These are phyloP conservation scores for Dendroctonus ponderosae DNA, from an alignment of 1,140 invertebrate genomes.

Conservation along the genomic window DNA sequence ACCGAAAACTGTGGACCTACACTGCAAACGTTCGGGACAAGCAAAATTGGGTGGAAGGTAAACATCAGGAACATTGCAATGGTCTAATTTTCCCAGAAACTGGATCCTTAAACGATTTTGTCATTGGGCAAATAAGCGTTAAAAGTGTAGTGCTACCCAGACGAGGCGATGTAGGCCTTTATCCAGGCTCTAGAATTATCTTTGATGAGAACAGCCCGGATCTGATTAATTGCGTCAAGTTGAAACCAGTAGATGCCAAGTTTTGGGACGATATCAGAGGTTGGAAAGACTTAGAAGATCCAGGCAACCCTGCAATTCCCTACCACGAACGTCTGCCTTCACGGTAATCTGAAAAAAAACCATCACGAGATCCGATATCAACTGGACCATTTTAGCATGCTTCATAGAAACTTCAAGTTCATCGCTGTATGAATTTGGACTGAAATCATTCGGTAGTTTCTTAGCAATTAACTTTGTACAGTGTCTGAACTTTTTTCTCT, in stretches of 20 bases:
- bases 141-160: slow-evolving; percentile 1
- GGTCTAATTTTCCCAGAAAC: slow-evolving; percentile 8
- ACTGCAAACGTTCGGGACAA: background rate
- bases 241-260: background rate
- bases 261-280: background rate
- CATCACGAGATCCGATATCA: too few species aligned
- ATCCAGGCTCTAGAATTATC: background rate
- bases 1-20: slow-evolving; percentile 14
- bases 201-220: slow-evolving; percentile 17
- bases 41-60: slow-evolving; percentile 2
- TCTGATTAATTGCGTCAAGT: slow-evolving; percentile 8
- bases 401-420: too few species aligned
- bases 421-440: too few species aligned
- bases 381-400: too few species aligned
- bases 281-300: slow-evolving; percentile 10
- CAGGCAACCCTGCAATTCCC: slow-evolving; percentile 19
- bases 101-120: background rate
- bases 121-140: background rate
- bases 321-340: slow-evolving; percentile 7
- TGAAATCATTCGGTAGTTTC: too few species aligned
- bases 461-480: too few species aligned
- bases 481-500: too few species aligned
- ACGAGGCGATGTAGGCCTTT: background rate
- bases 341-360: background rate
- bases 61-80: background rate